These are phyloP conservation scores for Hydractinia echinata DNA, from an alignment of 30 jellyfish, hydroid and myxozoan species.

Conservation along the genomic window DNA sequence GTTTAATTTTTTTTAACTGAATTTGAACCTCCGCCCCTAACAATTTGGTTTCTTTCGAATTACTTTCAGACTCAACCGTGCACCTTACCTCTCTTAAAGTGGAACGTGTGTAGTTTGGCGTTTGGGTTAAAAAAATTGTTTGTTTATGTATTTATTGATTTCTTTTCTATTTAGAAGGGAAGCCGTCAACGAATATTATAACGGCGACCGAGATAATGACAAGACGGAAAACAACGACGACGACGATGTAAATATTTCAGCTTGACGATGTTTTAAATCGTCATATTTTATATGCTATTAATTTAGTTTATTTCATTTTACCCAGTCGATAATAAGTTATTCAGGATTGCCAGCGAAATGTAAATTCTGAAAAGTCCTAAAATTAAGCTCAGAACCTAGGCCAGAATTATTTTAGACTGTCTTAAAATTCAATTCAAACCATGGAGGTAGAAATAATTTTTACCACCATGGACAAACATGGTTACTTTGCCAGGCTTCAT, in stretches of 20 bases:
- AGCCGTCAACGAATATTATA: constrained; percentile 60
- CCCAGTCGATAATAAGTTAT: too few species aligned
- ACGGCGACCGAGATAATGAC: constrained; percentile 75
- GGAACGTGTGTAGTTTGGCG: neutral
- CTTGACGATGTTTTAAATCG: neutral
- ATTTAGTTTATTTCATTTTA: too few species aligned
- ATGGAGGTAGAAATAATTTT: too few species aligned
- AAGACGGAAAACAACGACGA: constrained; percentile 25
- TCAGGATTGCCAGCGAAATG: too few species aligned
- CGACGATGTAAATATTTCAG: neutral
- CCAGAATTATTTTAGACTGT: too few species aligned
- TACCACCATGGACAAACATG: too few species aligned
- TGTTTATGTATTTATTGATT: neutral
- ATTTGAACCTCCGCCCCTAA: neutral
- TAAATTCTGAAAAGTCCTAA: too few species aligned
- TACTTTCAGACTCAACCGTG: neutral
- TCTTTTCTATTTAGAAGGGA: constrained; percentile 51
- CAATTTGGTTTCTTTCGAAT: too few species aligned
- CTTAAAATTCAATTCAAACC: too few species aligned
- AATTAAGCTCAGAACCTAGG: too few species aligned
- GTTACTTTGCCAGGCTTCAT: too few species aligned
- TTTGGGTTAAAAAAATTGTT: neutral
- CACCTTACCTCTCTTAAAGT: neutral
- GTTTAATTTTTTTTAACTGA: neutral
- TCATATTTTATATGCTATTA: too few species aligned